Conservation (phyloP, 2,113 vertebrate genomes). For the Dolichotis patagonum region DNA sequence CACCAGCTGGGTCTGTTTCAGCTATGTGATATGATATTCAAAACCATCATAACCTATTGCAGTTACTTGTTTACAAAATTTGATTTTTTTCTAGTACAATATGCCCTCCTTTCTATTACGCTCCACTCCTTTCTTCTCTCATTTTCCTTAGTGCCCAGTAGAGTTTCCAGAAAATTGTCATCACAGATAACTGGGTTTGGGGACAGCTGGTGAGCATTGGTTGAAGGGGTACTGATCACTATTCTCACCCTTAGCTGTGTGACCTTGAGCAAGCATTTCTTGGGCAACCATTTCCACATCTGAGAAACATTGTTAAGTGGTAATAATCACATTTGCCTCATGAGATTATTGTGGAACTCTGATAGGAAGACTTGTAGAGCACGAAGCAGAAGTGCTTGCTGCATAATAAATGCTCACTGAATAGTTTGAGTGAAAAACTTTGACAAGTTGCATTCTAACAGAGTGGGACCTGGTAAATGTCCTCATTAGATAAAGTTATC, state of each 20-base stretch:
- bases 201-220: not conserved
- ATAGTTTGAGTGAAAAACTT: no score
- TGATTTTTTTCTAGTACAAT: no score
- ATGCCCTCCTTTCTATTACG: not conserved
- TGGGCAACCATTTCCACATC: not conserved
- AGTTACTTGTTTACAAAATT: not conserved
- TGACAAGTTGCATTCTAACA: not conserved
- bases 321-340: not conserved
- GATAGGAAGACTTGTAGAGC: not conserved
- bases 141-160: not conserved
- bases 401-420: not conserved
- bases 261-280: no score
- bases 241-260: not conserved
- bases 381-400: not conserved
- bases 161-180: no score
- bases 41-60: not conserved
- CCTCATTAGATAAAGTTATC: no score
- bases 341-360: not conserved
- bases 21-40: rapidly evolving
- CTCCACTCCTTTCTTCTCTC: rapidly evolving
- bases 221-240: not conserved
- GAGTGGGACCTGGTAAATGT: not conserved
- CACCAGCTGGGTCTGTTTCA: not conserved
- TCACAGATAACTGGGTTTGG: not conserved
- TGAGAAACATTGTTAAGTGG: not conserved